Base-by-base conservation (phyloP, 2,797 vertebrate genomes). In the Pseudomugil tenellus region DNA sequence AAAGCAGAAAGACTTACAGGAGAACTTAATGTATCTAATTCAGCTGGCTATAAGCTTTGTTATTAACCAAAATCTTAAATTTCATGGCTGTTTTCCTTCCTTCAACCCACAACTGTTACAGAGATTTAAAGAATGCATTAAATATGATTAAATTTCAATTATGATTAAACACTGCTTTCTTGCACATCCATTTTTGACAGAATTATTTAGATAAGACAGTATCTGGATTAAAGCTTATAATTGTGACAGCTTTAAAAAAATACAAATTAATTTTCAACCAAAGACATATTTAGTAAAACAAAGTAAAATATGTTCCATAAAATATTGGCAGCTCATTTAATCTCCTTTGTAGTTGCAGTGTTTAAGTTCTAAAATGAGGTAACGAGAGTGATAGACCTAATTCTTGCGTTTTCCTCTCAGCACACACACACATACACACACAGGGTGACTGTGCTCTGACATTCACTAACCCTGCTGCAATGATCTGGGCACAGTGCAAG, bases 351-450 rank as follows among this genome's bases (percentile, higher is more conserved):
- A 32, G 10, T 60, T 68, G 25, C 37, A 35, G 56, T 32, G 3
- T 26, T 56, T 28, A 26, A 39, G 26, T 9, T 21, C n/a, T 46
- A 21, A 10, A 46, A 10, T 21, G 29, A 17, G 6, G 25, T 53
- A 21, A 57, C 31, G 67, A 69, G 70, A 85, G 82, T 85, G 71
- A 88, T 66, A 26, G 75, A 37, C 52, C 60, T 46, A 89, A 74
- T 79, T 87, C 67, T 86, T 74, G 28, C 58, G 60, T 80, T 76
- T 39, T 59, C 11, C 72, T 70, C 57, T 34, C 72, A 63, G 31
- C 57, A 69, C 77, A 63, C 61, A 28, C 52, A 67, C 12, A 35
- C 12, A 76, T 63, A 48, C 9, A 74, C 73, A 73, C 63, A 29
- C 51, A 67, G 54, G 56, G 77, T 76, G 76, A 84, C 69, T 29